Evolutionary conservation across 2,113 vertebrate species (phyloP), one percentile per base, ranked within the genome.

Genomic region (Anguilla rostrata): DNA sequence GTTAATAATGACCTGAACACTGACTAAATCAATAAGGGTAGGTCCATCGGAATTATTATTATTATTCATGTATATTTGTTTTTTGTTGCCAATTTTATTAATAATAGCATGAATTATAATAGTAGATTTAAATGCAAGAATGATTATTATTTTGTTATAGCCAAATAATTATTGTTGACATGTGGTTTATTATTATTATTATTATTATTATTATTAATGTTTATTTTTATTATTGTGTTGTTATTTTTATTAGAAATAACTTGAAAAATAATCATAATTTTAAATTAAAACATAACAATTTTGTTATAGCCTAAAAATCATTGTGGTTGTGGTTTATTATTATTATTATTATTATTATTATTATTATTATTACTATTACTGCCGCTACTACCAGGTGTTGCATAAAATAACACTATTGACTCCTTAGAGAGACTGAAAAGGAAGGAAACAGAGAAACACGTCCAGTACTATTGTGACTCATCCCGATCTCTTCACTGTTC

Each of bases 401-500:
- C 43, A 82, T 20, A 40, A 83, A 60, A 53, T 12, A 53, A 53
- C 49, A 53, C 49, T 53, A 53, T 14, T 18, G 26, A 66, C 26
- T 75, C 71, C 26, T 34, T 46, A 63, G 29, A 83, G 29, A 12
- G n/a, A 78, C 16, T 46, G 43, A 85, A 49, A 15, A 41, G 56
- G 41, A 46, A 14, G 26, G 26, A 75, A 75, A 75, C 63, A 63
- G 60, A 71, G 22, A 71, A 20, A 16, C 63, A 43, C 78, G 63
- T 66, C 84, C 81, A 78, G 85, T 53, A 75, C 94, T 90, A 92
- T 91, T 95, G 92, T 94, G 94, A 92, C 90, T 94, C 93, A 92
- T 91, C 93, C 94, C 93, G 89, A 94, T 85, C 84, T 92, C 93
- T 90, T 90, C 92, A 91, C 93, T 94, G 95, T 94, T 78, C 57